phyloP scores from a whole-genome alignment of 2,888 invertebrate species.

The Trichacis sp. region DNA sequence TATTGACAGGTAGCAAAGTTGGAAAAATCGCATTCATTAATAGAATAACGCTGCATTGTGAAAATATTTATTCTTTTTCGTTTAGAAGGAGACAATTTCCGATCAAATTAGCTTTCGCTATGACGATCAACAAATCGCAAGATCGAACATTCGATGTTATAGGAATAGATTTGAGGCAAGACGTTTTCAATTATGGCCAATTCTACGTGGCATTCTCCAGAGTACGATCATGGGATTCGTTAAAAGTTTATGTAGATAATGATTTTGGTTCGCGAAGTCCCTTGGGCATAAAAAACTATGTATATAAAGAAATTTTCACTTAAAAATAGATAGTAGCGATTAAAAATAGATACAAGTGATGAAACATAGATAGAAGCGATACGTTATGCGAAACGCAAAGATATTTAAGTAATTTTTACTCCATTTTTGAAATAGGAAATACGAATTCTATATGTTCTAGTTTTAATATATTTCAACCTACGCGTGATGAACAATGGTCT shows the following conservation, averaged over 20 bases:
- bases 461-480: no score
- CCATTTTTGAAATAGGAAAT: no score
- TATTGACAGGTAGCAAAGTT: conserved; percentile 24
- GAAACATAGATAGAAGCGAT: no score
- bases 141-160: conserved; percentile 37
- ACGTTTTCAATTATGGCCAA: conserved; percentile 38
- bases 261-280: no score
- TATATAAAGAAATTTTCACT: conserved; percentile 15
- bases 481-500: no score
- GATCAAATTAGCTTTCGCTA: conserved; percentile 36
- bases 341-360: no score
- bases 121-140: conserved; percentile 41
- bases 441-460: no score
- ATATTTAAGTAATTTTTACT: no score
- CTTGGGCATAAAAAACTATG: conserved; percentile 23
- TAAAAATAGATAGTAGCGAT: no score
- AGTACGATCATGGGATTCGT: conserved; percentile 29
- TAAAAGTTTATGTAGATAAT: conserved; percentile 10
- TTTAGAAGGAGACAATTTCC: conserved; percentile 24
- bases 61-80: conserved; percentile 16
- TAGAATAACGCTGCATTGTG: conserved; percentile 17
- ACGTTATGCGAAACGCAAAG: no score
- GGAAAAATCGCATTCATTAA: conserved; percentile 23
- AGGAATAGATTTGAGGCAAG: conserved; percentile 28
- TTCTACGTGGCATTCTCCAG: conserved; percentile 31